Percentiles rank a stretch among this genome's conserved stretches.
These are phyloP conservation scores for Pagrus major DNA, from an alignment of 2,113 vertebrate species.

Conservation along the genomic window DNA sequence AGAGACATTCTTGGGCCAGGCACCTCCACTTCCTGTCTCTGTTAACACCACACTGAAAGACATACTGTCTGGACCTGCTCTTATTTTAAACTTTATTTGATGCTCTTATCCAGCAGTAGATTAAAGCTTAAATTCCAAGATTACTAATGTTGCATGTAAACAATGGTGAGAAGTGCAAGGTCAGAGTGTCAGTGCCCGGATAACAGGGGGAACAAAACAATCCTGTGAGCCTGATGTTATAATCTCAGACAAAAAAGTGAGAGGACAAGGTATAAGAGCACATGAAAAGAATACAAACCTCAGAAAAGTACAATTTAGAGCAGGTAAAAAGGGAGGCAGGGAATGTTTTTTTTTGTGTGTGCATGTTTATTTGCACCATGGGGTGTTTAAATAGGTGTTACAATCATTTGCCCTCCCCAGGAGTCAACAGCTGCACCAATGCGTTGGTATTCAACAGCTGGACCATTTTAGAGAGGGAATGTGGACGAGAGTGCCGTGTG, in stretches of 20 bases:
- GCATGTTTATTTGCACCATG: slow-evolving; percentile 17
- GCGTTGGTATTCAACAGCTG: slow-evolving; percentile 63
- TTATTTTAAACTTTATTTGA: slow-evolving; percentile 32
- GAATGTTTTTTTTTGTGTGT: slow-evolving; percentile 13
- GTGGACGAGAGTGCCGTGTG: background rate
- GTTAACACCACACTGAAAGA: slow-evolving; percentile 60
- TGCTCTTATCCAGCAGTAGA: slow-evolving; percentile 16
- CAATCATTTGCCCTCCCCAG: slow-evolving; percentile 33
- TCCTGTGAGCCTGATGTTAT: background rate
- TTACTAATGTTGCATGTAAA: slow-evolving; percentile 32
- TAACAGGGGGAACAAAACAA: slow-evolving; percentile 7
- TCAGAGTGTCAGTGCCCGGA: slow-evolving; percentile 8
- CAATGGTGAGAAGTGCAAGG: slow-evolving; percentile 19
- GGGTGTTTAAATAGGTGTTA: slow-evolving; percentile 45
- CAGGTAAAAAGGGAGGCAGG: background rate
- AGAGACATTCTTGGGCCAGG: slow-evolving; percentile 81
- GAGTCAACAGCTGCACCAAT: slow-evolving; percentile 62
- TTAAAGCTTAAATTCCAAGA: slow-evolving; percentile 28
- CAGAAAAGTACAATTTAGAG: background rate
- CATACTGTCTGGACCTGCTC: slow-evolving; percentile 59
- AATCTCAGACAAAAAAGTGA: background rate
- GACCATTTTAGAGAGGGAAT: background rate
- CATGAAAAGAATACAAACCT: background rate
- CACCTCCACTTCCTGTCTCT: slow-evolving; percentile 82
- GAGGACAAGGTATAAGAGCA: background rate